These are phyloP conservation scores for Trinectes maculatus DNA, from an alignment of 2,113 vertebrate genomes.

Conservation along the genomic window DNA sequence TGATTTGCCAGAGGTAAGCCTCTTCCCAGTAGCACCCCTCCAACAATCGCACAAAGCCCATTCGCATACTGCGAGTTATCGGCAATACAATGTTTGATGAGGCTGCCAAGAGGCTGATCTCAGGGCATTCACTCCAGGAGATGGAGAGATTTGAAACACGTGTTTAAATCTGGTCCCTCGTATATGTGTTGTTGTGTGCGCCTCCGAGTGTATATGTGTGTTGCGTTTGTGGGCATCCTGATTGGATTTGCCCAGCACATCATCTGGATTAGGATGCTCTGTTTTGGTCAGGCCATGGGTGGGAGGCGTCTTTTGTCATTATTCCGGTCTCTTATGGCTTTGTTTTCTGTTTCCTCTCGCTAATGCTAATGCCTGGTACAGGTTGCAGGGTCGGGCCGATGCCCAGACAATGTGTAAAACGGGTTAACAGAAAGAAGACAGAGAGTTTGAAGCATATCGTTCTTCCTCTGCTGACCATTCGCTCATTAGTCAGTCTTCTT, in stretches of 20 bases:
- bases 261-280: conserved; percentile 65
- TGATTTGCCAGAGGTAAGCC: conserved; percentile 40
- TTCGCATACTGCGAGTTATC: conserved; percentile 20
- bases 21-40: conserved; percentile 35
- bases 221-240: conserved; percentile 50
- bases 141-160: conserved; percentile 11
- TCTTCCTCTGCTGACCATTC: conserved; percentile 6
- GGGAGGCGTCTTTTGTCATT: conserved; percentile 67
- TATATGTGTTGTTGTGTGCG: conserved; percentile 34
- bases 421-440: no score
- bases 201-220: conserved; percentile 13
- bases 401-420: conserved; percentile 24
- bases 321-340: conserved; percentile 41
- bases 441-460: conserved; percentile 7
- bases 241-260: conserved; percentile 69
- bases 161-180: conserved; percentile 32
- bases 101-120: conserved; percentile 48
- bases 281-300: conserved; percentile 65
- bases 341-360: neutral
- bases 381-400: conserved; percentile 38
- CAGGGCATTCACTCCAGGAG: conserved; percentile 35
- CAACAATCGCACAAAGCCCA: conserved; percentile 18
- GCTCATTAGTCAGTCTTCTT: conserved; percentile 13
- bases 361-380: conserved; percentile 35
- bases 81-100: conserved; percentile 8